A percentile compares a stretch with the other conserved stretches of the same genome.
These are phyloP conservation scores for Boloria euphrosyne DNA, from an alignment of 2,888 invertebrate genomes.

Conservation along the genomic window DNA sequence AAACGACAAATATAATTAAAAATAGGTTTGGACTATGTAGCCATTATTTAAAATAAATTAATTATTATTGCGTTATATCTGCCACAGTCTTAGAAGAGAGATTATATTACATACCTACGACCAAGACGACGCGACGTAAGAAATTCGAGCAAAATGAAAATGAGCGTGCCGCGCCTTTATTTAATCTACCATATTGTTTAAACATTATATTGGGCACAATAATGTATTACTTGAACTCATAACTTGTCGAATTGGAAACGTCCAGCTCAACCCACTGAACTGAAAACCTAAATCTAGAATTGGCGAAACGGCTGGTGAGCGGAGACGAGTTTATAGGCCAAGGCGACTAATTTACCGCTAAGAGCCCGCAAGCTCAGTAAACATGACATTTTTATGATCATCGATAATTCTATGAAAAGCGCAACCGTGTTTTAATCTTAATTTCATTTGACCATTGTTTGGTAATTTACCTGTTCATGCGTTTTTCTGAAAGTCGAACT, in stretches of 20 bases:
- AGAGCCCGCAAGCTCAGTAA: constrained; percentile 44
- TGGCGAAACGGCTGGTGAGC: constrained; percentile 70
- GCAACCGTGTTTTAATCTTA: background rate
- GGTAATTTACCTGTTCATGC: no score
- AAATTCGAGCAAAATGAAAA: background rate
- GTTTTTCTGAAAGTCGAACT: no score
- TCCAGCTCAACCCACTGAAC: constrained; percentile 72
- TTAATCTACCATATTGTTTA: constrained; percentile 23
- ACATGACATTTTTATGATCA: constrained; percentile 44
- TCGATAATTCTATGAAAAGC: constrained; percentile 41
- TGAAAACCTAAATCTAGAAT: constrained; percentile 82
- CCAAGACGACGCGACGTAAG: constrained; percentile 9
- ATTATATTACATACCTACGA: background rate
- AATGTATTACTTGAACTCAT: constrained; percentile 36
- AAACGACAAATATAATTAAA: no score
- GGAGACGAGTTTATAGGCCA: constrained; percentile 72
- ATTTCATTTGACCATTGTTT: no score
- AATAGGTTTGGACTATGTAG: no score
- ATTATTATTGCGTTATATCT: background rate
- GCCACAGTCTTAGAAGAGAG: background rate
- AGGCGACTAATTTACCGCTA: constrained; percentile 65
- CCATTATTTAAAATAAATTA: no score
- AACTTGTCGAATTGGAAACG: constrained; percentile 58
- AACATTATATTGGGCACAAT: constrained; percentile 22
- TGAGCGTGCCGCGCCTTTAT: constrained; percentile 20